These are phyloP conservation scores for Conopomorpha cramerella DNA, from an alignment of 1,140 invertebrate species.

Conservation along the genomic window DNA sequence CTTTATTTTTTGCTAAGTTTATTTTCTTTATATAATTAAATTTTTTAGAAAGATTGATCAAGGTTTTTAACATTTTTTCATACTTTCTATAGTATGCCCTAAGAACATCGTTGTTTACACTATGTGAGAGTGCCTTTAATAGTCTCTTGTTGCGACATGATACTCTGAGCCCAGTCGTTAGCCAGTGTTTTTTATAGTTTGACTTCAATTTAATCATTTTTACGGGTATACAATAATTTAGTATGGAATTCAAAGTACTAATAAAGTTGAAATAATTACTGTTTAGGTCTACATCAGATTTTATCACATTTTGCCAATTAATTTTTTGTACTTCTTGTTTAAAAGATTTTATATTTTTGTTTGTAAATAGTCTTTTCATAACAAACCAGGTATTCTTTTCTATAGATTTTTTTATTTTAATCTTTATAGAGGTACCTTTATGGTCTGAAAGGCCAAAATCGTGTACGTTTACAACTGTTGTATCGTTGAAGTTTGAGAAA, in stretches of 20 bases:
- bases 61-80: neutral
- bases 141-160: slow-evolving; percentile 15
- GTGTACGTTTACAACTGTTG: neutral
- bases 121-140: slow-evolving; percentile 2
- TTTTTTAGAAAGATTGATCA: neutral
- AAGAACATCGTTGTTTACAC: neutral
- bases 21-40: neutral
- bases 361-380: slow-evolving; percentile 9
- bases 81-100: slow-evolving; percentile 1
- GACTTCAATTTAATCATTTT: slow-evolving; percentile 9
- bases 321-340: slow-evolving; percentile 8
- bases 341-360: slow-evolving; percentile 8
- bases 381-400: slow-evolving; percentile 2
- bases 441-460: slow-evolving; percentile 7
- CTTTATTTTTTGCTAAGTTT: neutral
- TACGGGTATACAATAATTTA: slow-evolving; percentile 10
- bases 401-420: neutral
- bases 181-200: slow-evolving; percentile 8
- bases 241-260: slow-evolving; percentile 4
- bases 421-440: neutral
- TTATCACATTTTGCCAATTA: slow-evolving; percentile 7
- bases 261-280: slow-evolving; percentile 4
- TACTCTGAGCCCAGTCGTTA: slow-evolving; percentile 11
- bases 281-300: slow-evolving; percentile 6
- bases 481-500: slow-evolving; percentile 4